phyloP scores from a whole-genome alignment of 2,113 vertebrate genomes.

The Actenoides lindsayi region DNA sequence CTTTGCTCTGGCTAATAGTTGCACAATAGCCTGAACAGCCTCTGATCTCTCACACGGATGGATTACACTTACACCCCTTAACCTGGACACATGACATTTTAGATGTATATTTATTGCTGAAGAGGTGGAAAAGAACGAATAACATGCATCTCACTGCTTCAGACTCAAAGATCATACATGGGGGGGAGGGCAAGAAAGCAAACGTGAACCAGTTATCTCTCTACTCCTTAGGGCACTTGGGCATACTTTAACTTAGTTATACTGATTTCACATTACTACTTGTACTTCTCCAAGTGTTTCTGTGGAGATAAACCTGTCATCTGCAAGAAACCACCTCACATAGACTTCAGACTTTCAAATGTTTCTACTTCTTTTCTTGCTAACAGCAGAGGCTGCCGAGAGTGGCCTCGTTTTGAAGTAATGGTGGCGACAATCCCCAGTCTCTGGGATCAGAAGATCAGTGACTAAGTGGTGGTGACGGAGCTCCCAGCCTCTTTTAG shows the following conservation, averaged over 20 bases:
- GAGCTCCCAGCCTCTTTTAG: neutral
- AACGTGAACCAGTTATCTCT: neutral
- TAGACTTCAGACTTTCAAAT: neutral
- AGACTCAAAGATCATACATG: neutral
- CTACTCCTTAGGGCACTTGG: neutral
- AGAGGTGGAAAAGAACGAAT: neutral
- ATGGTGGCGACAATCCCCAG: neutral
- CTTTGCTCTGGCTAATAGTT: neutral
- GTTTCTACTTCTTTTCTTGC: neutral
- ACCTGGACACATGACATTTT: neutral
- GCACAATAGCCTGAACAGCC: neutral
- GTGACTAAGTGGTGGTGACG: neutral
- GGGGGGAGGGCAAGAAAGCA: neutral
- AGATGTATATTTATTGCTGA: neutral
- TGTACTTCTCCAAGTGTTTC: neutral
- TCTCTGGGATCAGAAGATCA: neutral
- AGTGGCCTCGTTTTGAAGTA: neutral
- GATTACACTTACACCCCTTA: neutral
- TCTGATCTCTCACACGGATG: neutral
- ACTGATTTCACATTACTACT: neutral
- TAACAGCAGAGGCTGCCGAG: neutral
- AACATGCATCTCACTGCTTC: neutral
- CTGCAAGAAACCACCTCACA: neutral
- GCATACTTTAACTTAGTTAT: neutral
- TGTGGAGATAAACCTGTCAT: neutral